Evolutionary conservation across 2,797 vertebrate genomes (phyloP), one percentile per base, ranked within the genome.

Genomic region (Gorsachius magnificus): DNA sequence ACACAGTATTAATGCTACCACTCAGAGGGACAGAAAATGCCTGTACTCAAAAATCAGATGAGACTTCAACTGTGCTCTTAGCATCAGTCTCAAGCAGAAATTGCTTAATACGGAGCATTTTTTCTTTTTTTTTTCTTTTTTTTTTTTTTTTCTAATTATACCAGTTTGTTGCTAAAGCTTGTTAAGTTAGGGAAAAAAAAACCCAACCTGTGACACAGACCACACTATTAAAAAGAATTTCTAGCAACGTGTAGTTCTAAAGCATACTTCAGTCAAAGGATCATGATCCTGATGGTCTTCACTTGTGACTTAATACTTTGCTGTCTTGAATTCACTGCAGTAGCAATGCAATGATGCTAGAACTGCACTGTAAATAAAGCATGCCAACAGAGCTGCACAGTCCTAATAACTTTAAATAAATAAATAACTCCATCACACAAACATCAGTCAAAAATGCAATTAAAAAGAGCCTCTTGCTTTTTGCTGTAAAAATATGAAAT

Each of bases 361-460:
- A 95, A 86, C 33, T 75, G 85, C 25, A 53, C 8, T 29, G 33
- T 79, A 96, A 95, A 95, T 87, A 89, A 96, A 90, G 87, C 13
- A 64, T 72, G 71, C 18, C 46, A 91, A 64, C 43, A 54, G 53
- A 77, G 58, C 80, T 83, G 74, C 56, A 29, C 18, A 65, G 68
- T 79, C 85, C 83, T 89, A 94, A 93, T 72, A 89, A 72, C n/a
- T 94, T 78, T 11, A 82, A 90, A 82, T 66, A 95, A 91, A 89
- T 85, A 95, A 90, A 84, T 70, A 87, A 81, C 15, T 70, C 16
- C 11, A 80, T 60, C 82, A 60, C 25, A 64, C 16, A 95, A 95
- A 70, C 68, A 93, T 63, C 71, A 85, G 46, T 94, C 87, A 95
- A 88, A 94, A 96, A 91, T 69, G 56, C 60, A 95, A 87, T 93